These are phyloP conservation scores for Wasmannia auropunctata DNA, from an alignment of 1,140 invertebrate genomes.

Conservation along the genomic window DNA sequence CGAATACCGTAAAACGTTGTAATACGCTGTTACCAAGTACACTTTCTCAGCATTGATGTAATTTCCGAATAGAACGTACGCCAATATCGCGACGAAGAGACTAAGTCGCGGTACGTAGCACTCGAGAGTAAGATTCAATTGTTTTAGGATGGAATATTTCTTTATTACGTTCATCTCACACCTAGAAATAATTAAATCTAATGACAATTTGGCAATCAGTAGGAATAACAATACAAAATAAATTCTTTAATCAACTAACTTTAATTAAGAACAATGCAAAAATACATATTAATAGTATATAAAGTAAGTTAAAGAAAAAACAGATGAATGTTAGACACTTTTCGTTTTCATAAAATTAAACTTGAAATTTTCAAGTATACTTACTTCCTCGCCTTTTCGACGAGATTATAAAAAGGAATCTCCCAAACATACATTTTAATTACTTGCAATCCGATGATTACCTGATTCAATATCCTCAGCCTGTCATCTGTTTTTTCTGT, in stretches of 20 bases:
- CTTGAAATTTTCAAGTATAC: too few relatives aligned
- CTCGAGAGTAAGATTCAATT: conserved; percentile 90
- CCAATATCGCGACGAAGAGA: conserved; percentile 91
- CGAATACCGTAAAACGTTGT: conserved; percentile 89
- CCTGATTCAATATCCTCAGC: conserved; percentile 95
- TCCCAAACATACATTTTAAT: conserved; percentile 98
- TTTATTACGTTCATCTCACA: conserved; percentile 82
- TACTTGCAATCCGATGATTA: conserved; percentile 95
- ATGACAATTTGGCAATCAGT: neutral
- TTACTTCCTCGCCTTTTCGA: conserved; percentile 86
- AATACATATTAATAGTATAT: too few relatives aligned
- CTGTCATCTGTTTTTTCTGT: conserved; percentile 93
- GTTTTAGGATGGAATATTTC: conserved; percentile 86
- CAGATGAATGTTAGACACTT: neutral
- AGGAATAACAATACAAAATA: neutral
- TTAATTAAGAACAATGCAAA: neutral
- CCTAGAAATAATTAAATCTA: conserved; percentile 57
- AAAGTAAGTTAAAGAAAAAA: too few relatives aligned
- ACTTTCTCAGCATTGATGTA: conserved; percentile 91
- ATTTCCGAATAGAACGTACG: conserved; percentile 90
- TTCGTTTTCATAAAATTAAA: too few relatives aligned
- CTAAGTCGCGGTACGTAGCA: conserved; percentile 91
- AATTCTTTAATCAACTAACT: neutral
- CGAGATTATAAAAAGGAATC: conserved; percentile 89
- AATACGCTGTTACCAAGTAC: conserved; percentile 90